Percentiles rank a stretch among this genome's conserved stretches.
Conservation (phyloP, 1,140 invertebrate species). For the Macrobrachium rosenbergii region DNA sequence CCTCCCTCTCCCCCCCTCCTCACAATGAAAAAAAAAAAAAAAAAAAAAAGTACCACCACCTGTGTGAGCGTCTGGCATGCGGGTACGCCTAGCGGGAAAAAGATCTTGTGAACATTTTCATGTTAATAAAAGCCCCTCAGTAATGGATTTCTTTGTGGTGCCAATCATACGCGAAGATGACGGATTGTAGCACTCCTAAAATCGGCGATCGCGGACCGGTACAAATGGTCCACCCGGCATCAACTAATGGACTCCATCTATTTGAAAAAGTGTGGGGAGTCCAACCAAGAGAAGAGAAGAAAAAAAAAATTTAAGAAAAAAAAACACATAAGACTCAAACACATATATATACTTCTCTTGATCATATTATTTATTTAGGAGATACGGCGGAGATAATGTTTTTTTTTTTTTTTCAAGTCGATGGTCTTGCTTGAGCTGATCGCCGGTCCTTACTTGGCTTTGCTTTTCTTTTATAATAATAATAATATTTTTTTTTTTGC, state of each 20-base stretch:
- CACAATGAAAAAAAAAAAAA: constrained; percentile 17
- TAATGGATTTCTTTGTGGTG: constrained; percentile 67
- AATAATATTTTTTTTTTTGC: not conserved
- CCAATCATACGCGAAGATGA: constrained; percentile 65
- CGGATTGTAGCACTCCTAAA: constrained; percentile 64
- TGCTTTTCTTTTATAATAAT: not conserved
- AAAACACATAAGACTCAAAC: constrained; percentile 38
- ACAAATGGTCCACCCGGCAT: constrained; percentile 59
- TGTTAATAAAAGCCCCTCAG: constrained; percentile 60
- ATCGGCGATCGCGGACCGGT: constrained; percentile 64
- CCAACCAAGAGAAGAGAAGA: constrained; percentile 53
- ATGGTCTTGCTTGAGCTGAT: not conserved
- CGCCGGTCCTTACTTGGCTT: not conserved
- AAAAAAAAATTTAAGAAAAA: constrained; percentile 37
- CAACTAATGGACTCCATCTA: constrained; percentile 65
- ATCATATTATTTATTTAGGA: constrained; percentile 62
- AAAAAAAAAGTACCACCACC: too few relatives aligned
- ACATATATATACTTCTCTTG: constrained; percentile 32
- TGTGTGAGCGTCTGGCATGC: too few relatives aligned
- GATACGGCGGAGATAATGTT: constrained; percentile 43
- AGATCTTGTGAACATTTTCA: constrained; percentile 64
- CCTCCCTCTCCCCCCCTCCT: constrained; percentile 1
- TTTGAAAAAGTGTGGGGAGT: constrained; percentile 64
- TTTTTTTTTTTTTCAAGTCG: not conserved
- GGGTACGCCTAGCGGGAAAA: constrained; percentile 32